A percentile compares a stretch with the other conserved stretches of the same genome.
These are phyloP conservation scores for Oreohelix idahoensis DNA, from an alignment of 1,140 invertebrate genomes.

Conservation along the genomic window DNA sequence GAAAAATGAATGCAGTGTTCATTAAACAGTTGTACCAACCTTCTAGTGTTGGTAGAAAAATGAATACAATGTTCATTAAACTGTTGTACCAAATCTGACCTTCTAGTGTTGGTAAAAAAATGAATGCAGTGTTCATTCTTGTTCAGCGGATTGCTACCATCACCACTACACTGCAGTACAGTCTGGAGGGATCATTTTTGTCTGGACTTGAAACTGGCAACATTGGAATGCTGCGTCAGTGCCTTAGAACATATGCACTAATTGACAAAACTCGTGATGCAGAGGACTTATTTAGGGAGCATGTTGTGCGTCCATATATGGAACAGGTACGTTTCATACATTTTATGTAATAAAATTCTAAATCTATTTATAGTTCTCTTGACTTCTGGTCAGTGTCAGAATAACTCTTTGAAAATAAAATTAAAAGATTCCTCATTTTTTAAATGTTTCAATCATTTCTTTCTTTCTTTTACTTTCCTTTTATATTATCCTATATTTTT, in stretches of 20 bases:
- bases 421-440: too few relatives aligned
- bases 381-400: background rate
- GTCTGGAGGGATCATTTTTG: conserved; percentile 77
- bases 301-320: conserved; percentile 83
- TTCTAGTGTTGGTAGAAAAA: too few relatives aligned
- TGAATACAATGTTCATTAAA: too few relatives aligned
- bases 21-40: too few relatives aligned
- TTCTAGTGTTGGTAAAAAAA: too few relatives aligned
- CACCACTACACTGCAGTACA: conserved; percentile 75
- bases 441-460: too few relatives aligned
- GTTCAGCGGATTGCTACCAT: conserved; percentile 70
- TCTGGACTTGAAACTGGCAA: conserved; percentile 67
- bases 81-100: too few relatives aligned
- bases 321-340: conserved; percentile 73
- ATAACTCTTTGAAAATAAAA: too few relatives aligned
- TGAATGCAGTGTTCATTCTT: too few relatives aligned
- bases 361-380: background rate
- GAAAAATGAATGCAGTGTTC: too few relatives aligned
- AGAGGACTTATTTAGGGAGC: conserved; percentile 81
- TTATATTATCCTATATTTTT: too few relatives aligned
- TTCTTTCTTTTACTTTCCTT: too few relatives aligned
- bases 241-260: conserved; percentile 72
- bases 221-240: conserved; percentile 66
- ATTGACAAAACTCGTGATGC: conserved; percentile 79
- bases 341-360: background rate